A percentile compares a stretch with the other conserved stretches of the same genome.
Conservation (phyloP, 37 sponge, comb jelly and placozoan species). For the Lycopodina hypogea region DNA sequence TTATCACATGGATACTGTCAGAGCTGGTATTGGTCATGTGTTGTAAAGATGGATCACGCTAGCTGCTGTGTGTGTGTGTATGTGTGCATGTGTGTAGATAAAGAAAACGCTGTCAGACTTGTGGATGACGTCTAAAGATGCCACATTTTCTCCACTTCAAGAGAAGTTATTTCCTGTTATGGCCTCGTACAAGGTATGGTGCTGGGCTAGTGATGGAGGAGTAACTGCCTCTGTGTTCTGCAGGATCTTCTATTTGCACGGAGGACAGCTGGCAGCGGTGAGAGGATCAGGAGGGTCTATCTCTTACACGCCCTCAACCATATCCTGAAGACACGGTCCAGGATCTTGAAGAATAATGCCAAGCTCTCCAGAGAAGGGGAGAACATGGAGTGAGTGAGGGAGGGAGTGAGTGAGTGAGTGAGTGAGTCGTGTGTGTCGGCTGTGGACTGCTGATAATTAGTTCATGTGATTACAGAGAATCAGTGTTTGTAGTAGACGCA, state of each 20-base stretch:
- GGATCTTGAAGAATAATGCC: constrained; percentile 84
- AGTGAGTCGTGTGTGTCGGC: not conserved
- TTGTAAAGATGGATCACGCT: no score
- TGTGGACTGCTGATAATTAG: not conserved
- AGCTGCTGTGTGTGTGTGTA: not conserved
- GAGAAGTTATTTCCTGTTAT: constrained; percentile 30
- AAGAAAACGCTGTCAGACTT: constrained; percentile 14
- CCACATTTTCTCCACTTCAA: constrained; percentile 34
- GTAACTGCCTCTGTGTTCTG: constrained; percentile 3
- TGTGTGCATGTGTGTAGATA: constrained; percentile 10
- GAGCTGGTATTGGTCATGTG: no score
- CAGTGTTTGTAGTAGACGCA: no score
- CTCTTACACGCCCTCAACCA: constrained; percentile 89
- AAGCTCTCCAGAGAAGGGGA: constrained; percentile 48
- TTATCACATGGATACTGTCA: no score
- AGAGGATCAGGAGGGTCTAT: constrained; percentile 67
- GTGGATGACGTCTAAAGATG: constrained; percentile 20
- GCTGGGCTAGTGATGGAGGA: not conserved
- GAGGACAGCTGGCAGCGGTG: constrained; percentile 70
- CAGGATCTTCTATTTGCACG: constrained; percentile 77
- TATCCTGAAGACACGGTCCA: constrained; percentile 79
- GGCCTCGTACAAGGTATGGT: constrained; percentile 50
- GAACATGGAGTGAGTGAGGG: constrained; percentile 44
- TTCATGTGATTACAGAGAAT: not conserved
- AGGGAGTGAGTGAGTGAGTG: no score